phyloP scores from a whole-genome alignment of 2,797 vertebrate species.

The Sebastolobus altivelis region DNA sequence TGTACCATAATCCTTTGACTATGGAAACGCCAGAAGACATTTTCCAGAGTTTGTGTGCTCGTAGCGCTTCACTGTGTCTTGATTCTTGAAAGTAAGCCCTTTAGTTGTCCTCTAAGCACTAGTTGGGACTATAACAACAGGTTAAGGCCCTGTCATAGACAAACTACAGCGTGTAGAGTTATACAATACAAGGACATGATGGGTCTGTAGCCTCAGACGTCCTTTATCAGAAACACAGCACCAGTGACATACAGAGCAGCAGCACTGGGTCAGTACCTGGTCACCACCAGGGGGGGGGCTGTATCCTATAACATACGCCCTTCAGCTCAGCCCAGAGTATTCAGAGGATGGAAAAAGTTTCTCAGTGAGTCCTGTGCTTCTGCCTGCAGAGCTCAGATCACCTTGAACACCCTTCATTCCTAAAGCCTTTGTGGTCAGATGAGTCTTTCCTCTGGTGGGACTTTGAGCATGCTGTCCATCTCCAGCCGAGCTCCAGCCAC shows the following conservation, averaged over 20 bases:
- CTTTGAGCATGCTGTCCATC: slow-evolving; percentile 98
- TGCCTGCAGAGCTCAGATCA: slow-evolving; percentile 23
- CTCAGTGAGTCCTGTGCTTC: slow-evolving; percentile 26
- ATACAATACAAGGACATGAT: neutral
- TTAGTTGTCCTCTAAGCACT: neutral
- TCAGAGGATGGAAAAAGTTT: neutral
- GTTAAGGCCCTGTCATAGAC: neutral
- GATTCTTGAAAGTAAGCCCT: slow-evolving; percentile 1
- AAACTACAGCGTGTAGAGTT: neutral
- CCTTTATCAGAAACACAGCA: neutral
- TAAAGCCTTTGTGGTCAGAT: slow-evolving; percentile 82
- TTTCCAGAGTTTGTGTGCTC: neutral
- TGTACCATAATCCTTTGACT: neutral
- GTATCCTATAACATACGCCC: neutral
- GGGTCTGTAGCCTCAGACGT: neutral
- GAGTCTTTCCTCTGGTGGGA: slow-evolving; percentile 94
- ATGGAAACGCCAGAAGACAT: neutral
- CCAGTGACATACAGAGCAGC: neutral
- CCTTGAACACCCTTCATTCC: neutral
- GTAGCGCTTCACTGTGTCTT: neutral
- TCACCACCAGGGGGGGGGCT: slow-evolving; percentile 35
- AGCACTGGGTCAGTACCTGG: slow-evolving; percentile 29
- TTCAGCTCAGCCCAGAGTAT: neutral
- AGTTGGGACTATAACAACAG: neutral
- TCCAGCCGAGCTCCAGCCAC: slow-evolving; percentile 95